Base-by-base conservation (phyloP, 2,113 vertebrate species). In the Heterotis niloticus region DNA sequence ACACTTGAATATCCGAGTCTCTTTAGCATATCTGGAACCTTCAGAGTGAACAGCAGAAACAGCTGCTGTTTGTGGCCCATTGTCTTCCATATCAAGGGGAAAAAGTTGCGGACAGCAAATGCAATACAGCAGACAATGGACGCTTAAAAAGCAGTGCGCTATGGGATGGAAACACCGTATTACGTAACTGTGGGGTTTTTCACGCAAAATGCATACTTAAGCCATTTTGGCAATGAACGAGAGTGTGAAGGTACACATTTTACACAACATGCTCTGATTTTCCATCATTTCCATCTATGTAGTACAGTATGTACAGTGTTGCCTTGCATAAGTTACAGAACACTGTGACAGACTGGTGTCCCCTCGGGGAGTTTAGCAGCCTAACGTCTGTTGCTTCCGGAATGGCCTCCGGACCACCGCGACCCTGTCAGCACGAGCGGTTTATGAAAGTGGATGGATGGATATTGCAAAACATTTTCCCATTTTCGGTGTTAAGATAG, bases 21-120 rank as follows among this genome's bases (percentile, higher is more conserved):
- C 14, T 62, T 75, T 64, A n/a, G 57, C 26, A 62, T 44, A 75
- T 60, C 73, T n/a, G 73, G 29, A n/a, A 56, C 23, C 17, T 52
- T 62, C 59, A 34, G 24, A 34, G 26, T 28, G 18, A 12, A 4
- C 23, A 20, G 17, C 13, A 26, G 14, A 69, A 7, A 75, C 26
- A 5, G 60, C 56, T 54, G 54, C 10, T 28, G 24, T 75, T 60
- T 34, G 23, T 51, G 23, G 16, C 73, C 16, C 17, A 34, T 62
- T 56, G 14, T 64, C 26, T 34, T 60, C 26, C 51, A 75, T 44
- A 44, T 11, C 20, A 74, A 74, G 1, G 16, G 9, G n/a, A 74
- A 64, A 60, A 13, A 23, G 59, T 44, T 44, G 11, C 34, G 57
- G 24, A 23, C 16, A 0, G 24, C 59, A 75, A 64, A 44, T 64